A percentile compares a stretch with the other conserved stretches of the same genome.
These are phyloP conservation scores for Enteromius viviparus DNA, from an alignment of 2,797 vertebrate genomes.

Conservation along the genomic window DNA sequence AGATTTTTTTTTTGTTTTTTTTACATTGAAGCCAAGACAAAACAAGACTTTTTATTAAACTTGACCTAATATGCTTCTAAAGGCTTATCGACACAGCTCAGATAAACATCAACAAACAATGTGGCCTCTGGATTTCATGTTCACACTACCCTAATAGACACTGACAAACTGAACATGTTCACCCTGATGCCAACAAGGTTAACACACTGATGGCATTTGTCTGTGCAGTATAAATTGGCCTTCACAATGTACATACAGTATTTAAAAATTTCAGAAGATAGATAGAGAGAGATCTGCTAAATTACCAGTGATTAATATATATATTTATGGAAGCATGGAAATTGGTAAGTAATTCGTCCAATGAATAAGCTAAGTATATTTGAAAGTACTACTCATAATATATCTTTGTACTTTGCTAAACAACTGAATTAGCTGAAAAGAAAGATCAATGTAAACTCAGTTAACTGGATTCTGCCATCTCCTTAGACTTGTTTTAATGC, in stretches of 20 bases:
- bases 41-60: not conserved
- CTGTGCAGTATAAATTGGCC: not conserved
- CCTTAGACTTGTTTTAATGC: conserved; percentile 4
- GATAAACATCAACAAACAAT: not conserved
- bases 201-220: not conserved
- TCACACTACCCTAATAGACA: not conserved
- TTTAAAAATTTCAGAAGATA: not conserved
- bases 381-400: not conserved
- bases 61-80: not conserved
- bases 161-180: not conserved
- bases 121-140: not conserved
- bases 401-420: not conserved
- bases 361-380: not conserved
- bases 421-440: not conserved
- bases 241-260: not conserved
- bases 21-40: not conserved
- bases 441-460: conserved; percentile 1
- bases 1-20: not conserved
- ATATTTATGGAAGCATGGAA: not conserved
- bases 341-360: not conserved
- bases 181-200: not conserved
- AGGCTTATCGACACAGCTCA: not conserved
- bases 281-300: not conserved
- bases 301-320: not conserved
- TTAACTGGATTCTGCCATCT: not conserved